Evolutionary conservation across 2,113 vertebrate species (phyloP).

Genomic region (Pelecanus crispus): DNA sequence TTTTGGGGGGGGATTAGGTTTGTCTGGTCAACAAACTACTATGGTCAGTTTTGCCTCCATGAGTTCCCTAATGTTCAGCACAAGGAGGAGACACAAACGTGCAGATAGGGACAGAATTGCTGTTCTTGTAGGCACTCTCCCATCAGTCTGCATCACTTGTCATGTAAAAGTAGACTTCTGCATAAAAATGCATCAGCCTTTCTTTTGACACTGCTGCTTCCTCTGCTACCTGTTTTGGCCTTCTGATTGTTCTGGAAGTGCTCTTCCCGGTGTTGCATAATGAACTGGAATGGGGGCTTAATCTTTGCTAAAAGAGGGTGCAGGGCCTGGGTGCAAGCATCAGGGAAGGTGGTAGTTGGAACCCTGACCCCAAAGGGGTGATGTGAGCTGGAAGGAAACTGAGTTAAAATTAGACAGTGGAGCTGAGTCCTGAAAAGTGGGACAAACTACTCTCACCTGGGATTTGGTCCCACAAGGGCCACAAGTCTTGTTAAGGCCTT

Average conservation of each 20-base stretch:
- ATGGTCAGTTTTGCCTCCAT: background rate
- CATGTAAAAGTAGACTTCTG: background rate
- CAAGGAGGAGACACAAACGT: background rate
- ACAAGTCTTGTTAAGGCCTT: background rate
- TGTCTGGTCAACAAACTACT: background rate
- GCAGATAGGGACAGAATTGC: background rate
- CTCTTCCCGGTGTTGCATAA: background rate
- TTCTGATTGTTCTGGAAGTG: background rate
- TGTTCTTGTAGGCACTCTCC: background rate
- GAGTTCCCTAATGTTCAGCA: background rate
- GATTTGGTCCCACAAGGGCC: background rate
- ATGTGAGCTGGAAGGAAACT: background rate
- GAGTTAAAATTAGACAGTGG: background rate
- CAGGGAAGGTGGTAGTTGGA: background rate
- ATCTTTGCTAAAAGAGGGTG: background rate
- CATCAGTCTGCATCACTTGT: background rate
- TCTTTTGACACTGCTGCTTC: background rate
- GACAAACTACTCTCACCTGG: background rate
- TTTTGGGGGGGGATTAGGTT: background rate
- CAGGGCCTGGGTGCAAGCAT: no score
- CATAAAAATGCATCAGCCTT: background rate
- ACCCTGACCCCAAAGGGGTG: background rate
- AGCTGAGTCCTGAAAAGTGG: background rate
- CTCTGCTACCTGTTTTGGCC: background rate
- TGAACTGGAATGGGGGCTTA: background rate